These are phyloP conservation scores for Channa striata DNA, from an alignment of 2,797 vertebrate species.

Conservation along the genomic window DNA sequence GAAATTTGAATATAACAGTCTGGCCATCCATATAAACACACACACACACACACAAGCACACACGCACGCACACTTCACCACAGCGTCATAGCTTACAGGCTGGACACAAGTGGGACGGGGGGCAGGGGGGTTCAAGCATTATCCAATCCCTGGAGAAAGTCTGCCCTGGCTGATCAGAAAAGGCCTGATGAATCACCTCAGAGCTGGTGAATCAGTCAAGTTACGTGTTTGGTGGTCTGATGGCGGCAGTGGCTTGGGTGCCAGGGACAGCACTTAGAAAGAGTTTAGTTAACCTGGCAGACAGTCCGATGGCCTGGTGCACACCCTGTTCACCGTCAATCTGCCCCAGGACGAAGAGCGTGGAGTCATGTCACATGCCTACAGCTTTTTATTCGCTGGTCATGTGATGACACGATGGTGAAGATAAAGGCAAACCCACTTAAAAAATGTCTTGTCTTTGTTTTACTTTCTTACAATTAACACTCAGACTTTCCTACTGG, in stretches of 20 bases:
- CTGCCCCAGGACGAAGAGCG: conserved; percentile 41
- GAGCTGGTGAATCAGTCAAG: conserved; percentile 59
- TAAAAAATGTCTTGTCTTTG: background rate
- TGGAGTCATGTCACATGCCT: conserved; percentile 34
- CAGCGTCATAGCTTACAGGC: conserved; percentile 79
- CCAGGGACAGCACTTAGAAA: conserved; percentile 43
- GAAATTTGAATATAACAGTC: conserved; percentile 70
- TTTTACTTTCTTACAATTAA: background rate
- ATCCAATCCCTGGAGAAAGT: conserved; percentile 75
- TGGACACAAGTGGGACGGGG: conserved; percentile 72
- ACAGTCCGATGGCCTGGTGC: conserved; percentile 42
- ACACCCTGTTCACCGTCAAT: conserved; percentile 50
- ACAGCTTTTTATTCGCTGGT: conserved; percentile 34
- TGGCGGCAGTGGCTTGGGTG: conserved; percentile 52
- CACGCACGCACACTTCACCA: conserved; percentile 43
- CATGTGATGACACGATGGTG: conserved; percentile 11
- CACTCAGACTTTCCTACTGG: background rate
- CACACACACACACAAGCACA: conserved; percentile 16
- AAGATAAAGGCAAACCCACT: background rate
- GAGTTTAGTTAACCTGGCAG: conserved; percentile 30
- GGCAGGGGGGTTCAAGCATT: conserved; percentile 73
- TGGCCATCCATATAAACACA: conserved; percentile 45
- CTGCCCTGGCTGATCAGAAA: conserved; percentile 63
- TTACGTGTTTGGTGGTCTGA: conserved; percentile 42
- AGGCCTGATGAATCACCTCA: conserved; percentile 68